Base-by-base conservation (phyloP, 2,888 invertebrate genomes). In the Deilephila elpenor region DNA sequence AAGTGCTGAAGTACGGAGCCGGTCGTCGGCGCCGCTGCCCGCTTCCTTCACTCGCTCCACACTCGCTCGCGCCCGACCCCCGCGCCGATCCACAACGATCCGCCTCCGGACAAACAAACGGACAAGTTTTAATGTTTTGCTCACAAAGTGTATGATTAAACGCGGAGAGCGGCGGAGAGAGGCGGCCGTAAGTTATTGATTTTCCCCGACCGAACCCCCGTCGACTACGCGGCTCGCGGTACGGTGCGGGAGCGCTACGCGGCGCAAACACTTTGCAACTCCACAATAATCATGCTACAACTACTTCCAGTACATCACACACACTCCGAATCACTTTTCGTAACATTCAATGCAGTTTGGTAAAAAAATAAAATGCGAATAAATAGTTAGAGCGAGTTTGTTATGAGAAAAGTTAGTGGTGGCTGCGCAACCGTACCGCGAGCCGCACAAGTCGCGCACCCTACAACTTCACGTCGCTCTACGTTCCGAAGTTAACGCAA, bases 161-260 rank as follows among this genome's bases (percentile, higher is more conserved):
- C 93, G 93, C 92, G 92, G 93, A 94, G 94, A 94, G 93, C 93
- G 93, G 90, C 91, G 90, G 92, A 93, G 94, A 93, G 94, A 93
- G 91, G 91, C 93, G 93, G 93, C 92, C 94, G 94, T 95, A 93
- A 95, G 94, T 95, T 95, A 95, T 95, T 95, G 95, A 95, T 95
- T 95, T 95, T 95, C 94, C 90, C 91, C 89, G 89, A 90, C 89
- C 91, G 90, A 92, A 91, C 94, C 94, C 93, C 91, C 85, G 93
- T 87, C 91, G 91, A 87, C 90, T 90, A 88, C 90, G 89, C 90
- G 92, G 84, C 91, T 92, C 93, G 91, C 89, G 86, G 89, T 86
- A 80, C 83, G 86, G 88, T 89, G 81, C 82, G 78, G 78, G 82
- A 86, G 88, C 85, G 84, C 85, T 84, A 88, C 88, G 83, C 80